Evolutionary conservation across 2,113 vertebrate species (phyloP).

Genomic region (Montifringilla adamsi): DNA sequence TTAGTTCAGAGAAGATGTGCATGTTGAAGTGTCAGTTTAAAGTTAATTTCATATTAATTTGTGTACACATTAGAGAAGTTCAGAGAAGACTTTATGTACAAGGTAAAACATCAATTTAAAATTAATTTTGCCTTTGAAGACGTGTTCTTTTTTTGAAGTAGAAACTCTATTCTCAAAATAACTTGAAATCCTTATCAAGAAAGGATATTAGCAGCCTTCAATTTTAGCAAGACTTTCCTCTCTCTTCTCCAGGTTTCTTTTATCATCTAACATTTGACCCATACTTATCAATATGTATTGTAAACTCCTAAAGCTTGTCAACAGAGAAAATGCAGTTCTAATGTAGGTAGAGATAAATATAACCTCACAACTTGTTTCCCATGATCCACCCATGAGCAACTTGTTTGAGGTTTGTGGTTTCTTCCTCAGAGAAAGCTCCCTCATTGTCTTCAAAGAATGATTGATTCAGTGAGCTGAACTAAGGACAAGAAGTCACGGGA

Average conservation of each 20-base stretch:
- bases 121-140: background rate
- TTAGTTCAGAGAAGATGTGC: background rate
- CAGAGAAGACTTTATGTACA: background rate
- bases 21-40: background rate
- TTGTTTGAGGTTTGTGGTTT: constrained; percentile 30
- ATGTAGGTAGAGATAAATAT: constrained; percentile 72
- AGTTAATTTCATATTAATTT: background rate
- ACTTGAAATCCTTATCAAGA: constrained; percentile 32
- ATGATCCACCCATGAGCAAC: constrained; percentile 58
- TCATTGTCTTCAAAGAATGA: constrained; percentile 49
- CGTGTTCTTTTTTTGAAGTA: background rate
- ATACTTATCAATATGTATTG: constrained; percentile 73
- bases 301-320: constrained; percentile 67
- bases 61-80: background rate
- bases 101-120: background rate
- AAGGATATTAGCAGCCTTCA: constrained; percentile 41
- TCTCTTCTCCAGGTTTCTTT: constrained; percentile 50
- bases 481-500: constrained; percentile 20
- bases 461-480: constrained; percentile 25
- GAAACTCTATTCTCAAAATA: constrained; percentile 10
- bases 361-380: constrained; percentile 65
- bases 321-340: constrained; percentile 58
- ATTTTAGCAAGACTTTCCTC: constrained; percentile 53
- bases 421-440: constrained; percentile 54
- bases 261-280: constrained; percentile 64